These are phyloP conservation scores for Neoascia interrupta DNA, from an alignment of 2,888 invertebrate genomes.

Conservation along the genomic window DNA sequence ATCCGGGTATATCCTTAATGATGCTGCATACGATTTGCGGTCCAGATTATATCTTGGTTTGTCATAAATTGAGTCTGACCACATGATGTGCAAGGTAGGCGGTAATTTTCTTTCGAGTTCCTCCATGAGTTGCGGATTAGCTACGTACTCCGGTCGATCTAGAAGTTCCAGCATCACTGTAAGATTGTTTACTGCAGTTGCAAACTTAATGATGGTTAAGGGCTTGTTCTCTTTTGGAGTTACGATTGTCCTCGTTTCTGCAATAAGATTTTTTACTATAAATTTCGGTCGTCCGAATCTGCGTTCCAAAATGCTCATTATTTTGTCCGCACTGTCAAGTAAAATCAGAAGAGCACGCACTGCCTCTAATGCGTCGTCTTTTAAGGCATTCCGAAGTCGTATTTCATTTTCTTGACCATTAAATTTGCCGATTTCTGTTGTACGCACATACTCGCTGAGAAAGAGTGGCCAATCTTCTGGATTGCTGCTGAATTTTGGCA, in stretches of 20 bases:
- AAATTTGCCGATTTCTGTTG: not conserved
- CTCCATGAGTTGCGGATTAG: not conserved
- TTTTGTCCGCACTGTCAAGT: not conserved
- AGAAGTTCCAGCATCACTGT: constrained; percentile 13
- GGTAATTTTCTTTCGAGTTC: constrained; percentile 1
- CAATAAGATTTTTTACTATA: not conserved
- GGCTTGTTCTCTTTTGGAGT: constrained; percentile 7
- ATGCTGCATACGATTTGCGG: not conserved
- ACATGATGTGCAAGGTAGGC: constrained; percentile 5
- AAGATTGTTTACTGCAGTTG: constrained; percentile 14
- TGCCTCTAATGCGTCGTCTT: not conserved
- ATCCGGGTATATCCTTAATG: not conserved
- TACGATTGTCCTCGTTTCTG: not conserved
- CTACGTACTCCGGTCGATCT: not conserved
- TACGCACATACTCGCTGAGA: constrained; percentile 8
- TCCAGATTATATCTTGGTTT: not conserved
- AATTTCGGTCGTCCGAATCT: constrained; percentile 4
- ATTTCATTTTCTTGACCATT: not conserved
- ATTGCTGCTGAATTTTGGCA: constrained; percentile 10
- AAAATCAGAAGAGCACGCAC: not conserved
- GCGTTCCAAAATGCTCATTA: not conserved
- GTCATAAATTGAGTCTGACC: not conserved
- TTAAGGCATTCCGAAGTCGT: not conserved
- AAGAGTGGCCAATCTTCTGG: constrained; percentile 10
- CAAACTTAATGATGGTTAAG: constrained; percentile 5